These are phyloP conservation scores for Aulostomus chinensis DNA, from an alignment of 2,797 vertebrate genomes.

Conservation along the genomic window DNA sequence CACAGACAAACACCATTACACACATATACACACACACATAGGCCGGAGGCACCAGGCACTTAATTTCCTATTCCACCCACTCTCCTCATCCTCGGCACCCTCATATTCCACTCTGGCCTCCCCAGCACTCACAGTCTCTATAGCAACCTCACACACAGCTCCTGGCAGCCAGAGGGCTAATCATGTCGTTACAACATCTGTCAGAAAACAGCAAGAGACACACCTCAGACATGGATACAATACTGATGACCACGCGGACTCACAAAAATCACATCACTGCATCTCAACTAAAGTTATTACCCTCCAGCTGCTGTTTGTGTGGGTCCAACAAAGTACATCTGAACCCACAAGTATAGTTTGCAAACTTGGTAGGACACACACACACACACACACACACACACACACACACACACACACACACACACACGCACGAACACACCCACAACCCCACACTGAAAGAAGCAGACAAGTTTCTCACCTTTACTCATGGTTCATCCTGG, in stretches of 20 bases:
- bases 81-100: constrained; percentile 47
- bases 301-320: too few species aligned
- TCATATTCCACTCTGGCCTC: constrained; percentile 62
- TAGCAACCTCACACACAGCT: constrained; percentile 67
- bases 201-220: constrained; percentile 33
- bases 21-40: constrained; percentile 10
- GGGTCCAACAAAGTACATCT: too few species aligned
- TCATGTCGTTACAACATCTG: constrained; percentile 61
- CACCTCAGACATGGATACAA: too few species aligned
- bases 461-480: constrained; percentile 52
- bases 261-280: too few species aligned
- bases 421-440: background rate
- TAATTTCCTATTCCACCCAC: constrained; percentile 74
- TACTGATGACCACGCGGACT: too few species aligned
- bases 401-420: background rate
- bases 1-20: constrained; percentile 17
- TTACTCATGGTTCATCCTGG: constrained; percentile 69
- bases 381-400: constrained; percentile 18
- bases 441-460: too few species aligned
- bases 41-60: constrained; percentile 50
- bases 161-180: constrained; percentile 54
- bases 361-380: too few species aligned
- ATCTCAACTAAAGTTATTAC: too few species aligned
- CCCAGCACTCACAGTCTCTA: constrained; percentile 71
- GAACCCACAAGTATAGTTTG: too few species aligned